Evolutionary conservation across 53 echinoderm and acorn worm species (phyloP).

Genomic region (Holothuria scabra): DNA sequence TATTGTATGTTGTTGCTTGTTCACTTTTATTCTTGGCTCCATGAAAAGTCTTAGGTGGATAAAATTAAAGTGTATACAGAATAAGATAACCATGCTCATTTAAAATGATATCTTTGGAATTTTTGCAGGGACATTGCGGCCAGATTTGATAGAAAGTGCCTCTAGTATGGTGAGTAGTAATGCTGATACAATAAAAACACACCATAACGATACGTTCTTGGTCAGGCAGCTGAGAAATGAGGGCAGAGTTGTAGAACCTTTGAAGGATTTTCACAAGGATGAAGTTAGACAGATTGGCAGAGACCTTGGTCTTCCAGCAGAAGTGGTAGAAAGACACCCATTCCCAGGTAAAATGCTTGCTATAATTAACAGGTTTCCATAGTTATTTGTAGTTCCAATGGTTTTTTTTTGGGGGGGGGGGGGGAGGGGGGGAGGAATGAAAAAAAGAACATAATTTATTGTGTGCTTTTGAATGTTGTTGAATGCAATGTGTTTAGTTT

Average conservation of each 20-base stretch:
- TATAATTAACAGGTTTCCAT: no score
- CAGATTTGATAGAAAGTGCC: constrained; percentile 97
- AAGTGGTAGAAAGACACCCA: constrained; percentile 96
- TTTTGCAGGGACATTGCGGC: constrained; percentile 81
- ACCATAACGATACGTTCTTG: constrained; percentile 91
- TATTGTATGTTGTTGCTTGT: no score
- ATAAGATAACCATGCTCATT: neutral
- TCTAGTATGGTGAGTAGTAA: constrained; percentile 83
- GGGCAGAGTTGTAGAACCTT: constrained; percentile 91
- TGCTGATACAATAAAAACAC: constrained; percentile 98
- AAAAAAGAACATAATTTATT: no score
- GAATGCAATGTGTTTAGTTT: no score
- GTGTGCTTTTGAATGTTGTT: no score
- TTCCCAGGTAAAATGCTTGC: constrained; percentile 75
- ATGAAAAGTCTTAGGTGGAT: no score
- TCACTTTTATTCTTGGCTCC: no score
- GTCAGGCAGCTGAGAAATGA: constrained; percentile 83
- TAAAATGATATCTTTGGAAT: neutral
- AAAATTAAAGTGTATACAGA: neutral
- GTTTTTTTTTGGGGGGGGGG: no score
- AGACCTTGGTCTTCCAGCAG: constrained; percentile 90
- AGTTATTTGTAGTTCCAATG: no score
- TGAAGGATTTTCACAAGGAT: constrained; percentile 98
- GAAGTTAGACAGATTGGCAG: constrained; percentile 84
- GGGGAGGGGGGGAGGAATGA: no score